Evolutionary conservation across 2,113 vertebrate species (phyloP), one percentile per base, ranked within the genome.

Genomic region (Kobus ellipsiprymnus): DNA sequence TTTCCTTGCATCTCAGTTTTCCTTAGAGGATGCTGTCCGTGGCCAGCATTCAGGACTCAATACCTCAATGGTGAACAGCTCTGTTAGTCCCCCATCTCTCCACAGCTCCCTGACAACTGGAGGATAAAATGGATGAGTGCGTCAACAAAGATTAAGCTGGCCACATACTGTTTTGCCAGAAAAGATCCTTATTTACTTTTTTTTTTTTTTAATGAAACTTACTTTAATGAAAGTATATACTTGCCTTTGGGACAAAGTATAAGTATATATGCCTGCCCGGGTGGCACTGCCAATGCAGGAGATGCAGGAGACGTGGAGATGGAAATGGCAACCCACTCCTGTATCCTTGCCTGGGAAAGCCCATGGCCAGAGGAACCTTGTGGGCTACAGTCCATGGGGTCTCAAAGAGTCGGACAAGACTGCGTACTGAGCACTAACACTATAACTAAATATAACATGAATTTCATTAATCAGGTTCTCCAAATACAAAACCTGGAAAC

Each of bases 331-430:
- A 1, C 36, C 36, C 21, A 7, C 36, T 44, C 71, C 36, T 44
- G 36, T 3, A 74, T 25, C 5, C 71, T 74, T 25, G 36, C 11
- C 36, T 74, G 71, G 21, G 71, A 25, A 7, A 74, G 19, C 36
- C 71, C 36, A 74, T 25, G 71, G 67, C 13, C 21, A 13, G 36
- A 74, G 36, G 21, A 74, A 0, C 71, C 11, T 40, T 21, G 21
- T 13, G 36, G 36, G 71, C 21, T 74, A 40, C 21, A 40, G 21
- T 40, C 36, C 67, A 12, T 25, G 19, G 71, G 1, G 71, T 74
- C 19, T 2, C 71, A 74, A 13, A 74, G 21, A 25, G 11, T 40
- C 0, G 0, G 71, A 44, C 11, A 40, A 6, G 36, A 40, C 36
- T 40, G 2, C 1, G 5, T 40, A 44, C 11, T 74, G 71, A 74